phyloP scores from a whole-genome alignment of 2,888 invertebrate genomes.

The Erebia palarica region DNA sequence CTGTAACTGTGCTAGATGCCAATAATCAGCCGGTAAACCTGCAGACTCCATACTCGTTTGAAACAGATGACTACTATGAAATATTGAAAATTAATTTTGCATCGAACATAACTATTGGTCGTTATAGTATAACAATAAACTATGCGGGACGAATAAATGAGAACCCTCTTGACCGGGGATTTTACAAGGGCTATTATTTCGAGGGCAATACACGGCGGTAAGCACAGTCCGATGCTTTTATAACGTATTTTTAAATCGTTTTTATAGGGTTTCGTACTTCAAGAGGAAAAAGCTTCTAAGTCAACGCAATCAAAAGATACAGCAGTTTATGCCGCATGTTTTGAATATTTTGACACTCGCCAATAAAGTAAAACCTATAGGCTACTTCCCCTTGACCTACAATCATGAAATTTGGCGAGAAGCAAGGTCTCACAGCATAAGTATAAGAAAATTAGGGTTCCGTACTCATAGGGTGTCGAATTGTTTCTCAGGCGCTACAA shows the following conservation, averaged over 20 bases:
- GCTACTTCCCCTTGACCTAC: too few species aligned
- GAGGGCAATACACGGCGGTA: conserved; percentile 55
- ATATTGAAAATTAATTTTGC: conserved; percentile 63
- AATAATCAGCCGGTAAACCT: conserved; percentile 50
- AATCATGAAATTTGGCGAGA: too few species aligned
- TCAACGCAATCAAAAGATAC: too few species aligned
- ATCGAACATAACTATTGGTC: conserved; percentile 51
- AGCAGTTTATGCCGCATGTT: too few species aligned
- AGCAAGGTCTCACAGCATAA: too few species aligned
- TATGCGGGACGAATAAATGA: conserved; percentile 64
- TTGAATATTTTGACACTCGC: too few species aligned
- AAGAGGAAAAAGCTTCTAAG: too few species aligned
- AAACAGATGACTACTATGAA: conserved; percentile 62
- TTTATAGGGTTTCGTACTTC: background rate
- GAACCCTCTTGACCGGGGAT: conserved; percentile 71
- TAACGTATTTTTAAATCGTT: background rate
- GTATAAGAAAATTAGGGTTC: too few species aligned
- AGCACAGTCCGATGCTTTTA: conserved; percentile 30
- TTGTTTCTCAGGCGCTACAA: too few species aligned
- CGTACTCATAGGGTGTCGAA: too few species aligned
- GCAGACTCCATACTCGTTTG: conserved; percentile 51
- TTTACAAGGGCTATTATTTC: conserved; percentile 73
- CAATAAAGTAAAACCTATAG: too few species aligned
- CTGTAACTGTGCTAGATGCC: conserved; percentile 51
- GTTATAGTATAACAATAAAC: conserved; percentile 58